Conservation (phyloP, 2,113 vertebrate genomes). For the Clarias gariepinus region DNA sequence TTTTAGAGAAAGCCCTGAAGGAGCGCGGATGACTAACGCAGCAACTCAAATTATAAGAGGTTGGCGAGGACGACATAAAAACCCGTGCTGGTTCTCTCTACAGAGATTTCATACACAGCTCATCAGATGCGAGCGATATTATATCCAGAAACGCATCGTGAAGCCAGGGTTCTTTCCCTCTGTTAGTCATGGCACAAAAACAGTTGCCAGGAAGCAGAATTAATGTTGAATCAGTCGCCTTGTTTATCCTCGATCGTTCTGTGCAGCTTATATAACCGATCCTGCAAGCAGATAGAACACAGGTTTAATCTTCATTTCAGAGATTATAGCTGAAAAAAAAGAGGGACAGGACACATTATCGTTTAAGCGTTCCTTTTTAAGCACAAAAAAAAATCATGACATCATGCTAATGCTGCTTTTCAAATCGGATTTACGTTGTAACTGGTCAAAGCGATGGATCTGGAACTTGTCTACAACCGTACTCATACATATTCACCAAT, state of each 20-base stretch:
- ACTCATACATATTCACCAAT: not conserved
- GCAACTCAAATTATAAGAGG: not conserved
- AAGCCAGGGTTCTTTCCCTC: not conserved
- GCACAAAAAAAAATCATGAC: not conserved
- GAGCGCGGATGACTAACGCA: constrained; percentile 1
- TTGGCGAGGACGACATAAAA: not conserved
- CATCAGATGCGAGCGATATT: constrained; percentile 15
- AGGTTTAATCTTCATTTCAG: not conserved
- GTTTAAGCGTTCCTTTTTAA: not conserved
- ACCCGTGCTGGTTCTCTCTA: not conserved
- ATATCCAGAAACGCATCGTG: not conserved
- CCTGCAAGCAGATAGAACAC: not conserved
- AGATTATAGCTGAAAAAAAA: constrained; percentile 9
- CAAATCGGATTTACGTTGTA: not conserved
- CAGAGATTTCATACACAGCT: constrained; percentile 4
- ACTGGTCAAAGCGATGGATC: not conserved
- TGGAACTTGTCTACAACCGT: not conserved
- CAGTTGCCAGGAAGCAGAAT: not conserved
- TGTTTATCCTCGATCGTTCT: not conserved
- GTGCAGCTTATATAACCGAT: constrained; percentile 9
- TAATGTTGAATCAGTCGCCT: not conserved
- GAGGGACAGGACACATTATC: not conserved
- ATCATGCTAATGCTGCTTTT: not conserved
- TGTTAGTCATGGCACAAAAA: not conserved
- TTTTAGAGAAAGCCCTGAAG: not conserved